Base-by-base conservation (phyloP, 2,113 vertebrate species). In the Cyphomyrus discorhynchus region DNA sequence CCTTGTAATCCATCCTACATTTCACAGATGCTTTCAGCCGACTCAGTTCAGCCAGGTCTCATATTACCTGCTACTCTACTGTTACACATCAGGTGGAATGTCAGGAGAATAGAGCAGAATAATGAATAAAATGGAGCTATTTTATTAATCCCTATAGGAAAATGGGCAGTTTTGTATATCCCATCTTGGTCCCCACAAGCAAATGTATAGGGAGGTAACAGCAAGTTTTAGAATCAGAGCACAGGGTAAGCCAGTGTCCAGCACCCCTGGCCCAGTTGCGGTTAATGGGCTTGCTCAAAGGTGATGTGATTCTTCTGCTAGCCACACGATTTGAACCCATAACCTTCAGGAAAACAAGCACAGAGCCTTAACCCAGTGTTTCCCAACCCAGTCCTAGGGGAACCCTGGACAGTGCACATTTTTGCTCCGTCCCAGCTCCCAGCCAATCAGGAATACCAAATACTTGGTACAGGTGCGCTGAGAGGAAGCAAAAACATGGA, bases 31-130 rank as follows among this genome's bases (percentile, higher is more conserved):
- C 39, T 53, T 85, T 58, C 45, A 74, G 31, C 56, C 89, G 42
- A 91, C 42, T 50, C 50, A 91, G 83, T 87, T 88, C 50, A 87
- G 80, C 88, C 89, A 90, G 88, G 90, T 90, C 89, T 94, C 74
- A 89, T 88, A 84, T 92, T 89, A 95, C 94, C 93, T 93, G 94
- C 92, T 92, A 94, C 92, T 93, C 91, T 91, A 90, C 53, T 62
- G 85, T 87, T 93, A 91, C 94, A 92, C 94, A 93, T 93, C 94
- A 93, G 90, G 52, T 88, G 88, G 90, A 39, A 80, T 80, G 91
- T 90, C 90, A 39, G 50, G 74, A 80, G 35, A 80, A 80, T 80
- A 11, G 15, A 46, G n/a, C 1, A 10, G 80, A 45, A 83, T 46
- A 42, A 10, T 2, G 2, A 70, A 47, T 17, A 21, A 21, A 42